Evolutionary conservation across 2,113 vertebrate species (phyloP), one percentile per base, ranked within the genome.

Genomic region (Tenebrosternarchus preto): DNA sequence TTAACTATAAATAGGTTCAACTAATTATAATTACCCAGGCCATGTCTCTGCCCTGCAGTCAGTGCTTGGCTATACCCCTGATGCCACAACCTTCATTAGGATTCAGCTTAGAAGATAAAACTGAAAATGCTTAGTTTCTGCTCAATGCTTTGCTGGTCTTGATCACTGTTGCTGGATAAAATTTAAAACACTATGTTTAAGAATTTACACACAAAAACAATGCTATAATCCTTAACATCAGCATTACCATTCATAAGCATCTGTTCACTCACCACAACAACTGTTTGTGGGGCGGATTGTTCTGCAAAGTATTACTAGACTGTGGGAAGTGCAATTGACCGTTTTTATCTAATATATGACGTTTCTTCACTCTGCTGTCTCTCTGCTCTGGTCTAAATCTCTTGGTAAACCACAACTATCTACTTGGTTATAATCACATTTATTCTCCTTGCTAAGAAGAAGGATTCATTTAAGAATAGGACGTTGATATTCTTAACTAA

Each of bases 301-400:
- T 56, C 24, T 1, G 5, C 5, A 31, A 0, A 24, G 4, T 39
- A 60, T 31, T 57, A 33, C 7, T 56, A 31, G 19, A 19, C 4
- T 33, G 16, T 29, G 27, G 53, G n/a, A 56, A n/a, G 6, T 72
- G 6, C 56, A 1, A n/a, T 59, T 59, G 19, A 20, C 3, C n/a
- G 4, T n/a, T 59, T 59, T 59, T 19, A 57, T 57, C 24, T 71
- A 56, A 46, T 33, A 60, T 59, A 11, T 63, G 59, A 69, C 77
- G 33, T 39, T 71, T 72, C 39, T 22, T 39, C 33, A 61, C 67
- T 24, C 67, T 22, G 24, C 25, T 29, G 16, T 68, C 50, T 50
- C 67, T 25, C 67, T 22, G 24, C 20, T 22, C 8, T 57, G 56
- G 33, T 70, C 66, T 70, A 39, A 50, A 79, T 61, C 17, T 61